Evolutionary conservation across 2,888 invertebrate genomes (phyloP).

Genomic region (Fragum sueziense): DNA sequence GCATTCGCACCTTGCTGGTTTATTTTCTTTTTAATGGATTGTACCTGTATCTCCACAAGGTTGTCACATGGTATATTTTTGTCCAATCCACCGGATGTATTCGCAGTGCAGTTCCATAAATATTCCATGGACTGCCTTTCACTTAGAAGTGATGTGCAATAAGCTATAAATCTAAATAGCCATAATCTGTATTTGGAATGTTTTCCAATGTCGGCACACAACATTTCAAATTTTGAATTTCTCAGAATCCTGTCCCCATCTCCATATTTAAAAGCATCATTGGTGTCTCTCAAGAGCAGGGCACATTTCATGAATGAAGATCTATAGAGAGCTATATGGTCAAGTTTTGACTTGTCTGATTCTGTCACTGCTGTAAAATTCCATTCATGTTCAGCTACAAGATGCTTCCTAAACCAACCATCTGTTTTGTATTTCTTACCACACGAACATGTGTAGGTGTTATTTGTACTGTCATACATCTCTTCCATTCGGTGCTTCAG

Average conservation of each 20-base stretch:
- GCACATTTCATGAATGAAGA: constrained; percentile 10
- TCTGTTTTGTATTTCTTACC: not conserved
- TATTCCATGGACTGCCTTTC: constrained; percentile 47
- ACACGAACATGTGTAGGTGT: not conserved
- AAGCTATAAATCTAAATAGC: constrained; percentile 50
- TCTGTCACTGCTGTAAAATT: not conserved
- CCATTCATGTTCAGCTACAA: not conserved
- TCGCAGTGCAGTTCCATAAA: constrained; percentile 53
- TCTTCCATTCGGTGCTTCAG: not conserved
- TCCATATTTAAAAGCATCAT: constrained; percentile 47
- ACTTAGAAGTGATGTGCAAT: constrained; percentile 34
- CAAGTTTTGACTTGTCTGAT: not conserved
- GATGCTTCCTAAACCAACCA: not conserved
- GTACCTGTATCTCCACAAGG: constrained; percentile 54
- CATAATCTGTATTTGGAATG: constrained; percentile 56
- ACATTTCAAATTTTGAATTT: constrained; percentile 57
- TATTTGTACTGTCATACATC: not conserved
- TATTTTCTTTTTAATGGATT: constrained; percentile 18
- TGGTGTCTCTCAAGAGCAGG: constrained; percentile 40
- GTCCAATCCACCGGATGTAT: constrained; percentile 31
- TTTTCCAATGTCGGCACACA: constrained; percentile 30
- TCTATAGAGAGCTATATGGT: not conserved
- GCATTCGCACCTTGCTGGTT: constrained; percentile 5
- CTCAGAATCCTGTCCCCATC: constrained; percentile 46
- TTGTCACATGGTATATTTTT: constrained; percentile 59